These are phyloP conservation scores for Drosophila mimetica DNA, from an alignment of 2,888 invertebrate species.

Conservation along the genomic window DNA sequence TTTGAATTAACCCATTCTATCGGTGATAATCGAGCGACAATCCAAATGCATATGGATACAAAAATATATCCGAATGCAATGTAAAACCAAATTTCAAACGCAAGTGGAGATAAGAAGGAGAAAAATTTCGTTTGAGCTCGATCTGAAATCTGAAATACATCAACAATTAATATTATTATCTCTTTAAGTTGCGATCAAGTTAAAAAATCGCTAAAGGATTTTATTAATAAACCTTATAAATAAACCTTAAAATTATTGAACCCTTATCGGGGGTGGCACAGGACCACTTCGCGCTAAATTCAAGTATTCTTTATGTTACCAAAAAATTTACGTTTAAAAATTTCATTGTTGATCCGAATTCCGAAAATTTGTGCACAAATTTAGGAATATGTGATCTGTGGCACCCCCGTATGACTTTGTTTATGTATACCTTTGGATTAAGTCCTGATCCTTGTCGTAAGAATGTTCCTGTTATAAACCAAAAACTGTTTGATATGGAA, in stretches of 20 bases:
- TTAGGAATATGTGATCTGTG: too few relatives aligned
- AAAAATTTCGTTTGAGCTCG: conserved; percentile 89
- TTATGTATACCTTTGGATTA: conserved; percentile 90
- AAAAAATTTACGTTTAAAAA: too few relatives aligned
- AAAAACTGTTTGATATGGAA: conserved; percentile 96
- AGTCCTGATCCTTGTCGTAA: conserved; percentile 93
- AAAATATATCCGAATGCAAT: conserved; percentile 91
- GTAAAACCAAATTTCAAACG: conserved; percentile 93
- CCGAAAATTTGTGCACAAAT: too few relatives aligned
- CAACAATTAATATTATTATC: conserved; percentile 5
- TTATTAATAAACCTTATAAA: background rate
- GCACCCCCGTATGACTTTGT: background rate
- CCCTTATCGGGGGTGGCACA: too few relatives aligned
- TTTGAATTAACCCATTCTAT: conserved; percentile 90
- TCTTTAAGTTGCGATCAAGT: background rate
- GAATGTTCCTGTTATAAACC: conserved; percentile 96
- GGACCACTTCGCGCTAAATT: too few relatives aligned
- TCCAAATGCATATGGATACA: conserved; percentile 92
- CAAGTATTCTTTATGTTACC: too few relatives aligned
- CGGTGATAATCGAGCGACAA: conserved; percentile 93
- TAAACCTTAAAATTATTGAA: too few relatives aligned
- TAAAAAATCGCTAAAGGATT: background rate
- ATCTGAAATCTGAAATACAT: conserved; percentile 85
- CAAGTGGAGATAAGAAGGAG: conserved; percentile 93
- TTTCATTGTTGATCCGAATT: too few relatives aligned